phyloP scores from a whole-genome alignment of 2,797 vertebrate genomes.

The Acropternis orthonyx region DNA sequence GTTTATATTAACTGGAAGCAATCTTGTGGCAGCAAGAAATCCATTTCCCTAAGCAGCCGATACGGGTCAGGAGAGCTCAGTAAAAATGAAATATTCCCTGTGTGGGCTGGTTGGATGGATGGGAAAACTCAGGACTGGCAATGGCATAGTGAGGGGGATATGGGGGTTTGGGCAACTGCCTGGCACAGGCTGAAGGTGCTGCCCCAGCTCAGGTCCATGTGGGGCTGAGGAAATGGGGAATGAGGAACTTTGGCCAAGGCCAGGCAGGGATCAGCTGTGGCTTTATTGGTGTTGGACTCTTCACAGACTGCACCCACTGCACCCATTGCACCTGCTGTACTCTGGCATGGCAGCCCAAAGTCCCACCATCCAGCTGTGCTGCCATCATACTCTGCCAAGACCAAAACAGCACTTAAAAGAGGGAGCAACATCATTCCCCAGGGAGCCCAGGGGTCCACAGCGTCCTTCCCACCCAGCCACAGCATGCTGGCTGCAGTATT shows the following conservation, averaged over 20 bases:
- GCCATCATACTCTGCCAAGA: neutral
- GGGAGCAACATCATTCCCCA: neutral
- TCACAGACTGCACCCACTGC: neutral
- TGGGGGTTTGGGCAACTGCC: no score
- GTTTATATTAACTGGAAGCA: neutral
- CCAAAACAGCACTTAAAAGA: neutral
- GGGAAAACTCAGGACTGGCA: neutral
- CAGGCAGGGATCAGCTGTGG: neutral
- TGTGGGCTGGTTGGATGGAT: neutral
- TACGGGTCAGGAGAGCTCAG: neutral
- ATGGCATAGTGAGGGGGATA: accelerated
- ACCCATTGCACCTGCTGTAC: neutral
- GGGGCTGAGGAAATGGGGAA: neutral
- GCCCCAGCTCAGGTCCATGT: accelerated
- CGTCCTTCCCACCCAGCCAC: accelerated
- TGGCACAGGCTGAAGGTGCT: neutral
- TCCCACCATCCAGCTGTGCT: neutral
- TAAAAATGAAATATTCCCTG: neutral
- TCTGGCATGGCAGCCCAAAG: accelerated
- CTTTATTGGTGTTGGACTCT: neutral
- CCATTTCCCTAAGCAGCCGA: neutral
- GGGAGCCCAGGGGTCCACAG: accelerated
- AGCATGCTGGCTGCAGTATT: accelerated
- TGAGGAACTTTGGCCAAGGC: neutral
- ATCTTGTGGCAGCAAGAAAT: neutral